Evolutionary conservation across 1,140 invertebrate species (phyloP).

Genomic region (Halyomorpha halys): DNA sequence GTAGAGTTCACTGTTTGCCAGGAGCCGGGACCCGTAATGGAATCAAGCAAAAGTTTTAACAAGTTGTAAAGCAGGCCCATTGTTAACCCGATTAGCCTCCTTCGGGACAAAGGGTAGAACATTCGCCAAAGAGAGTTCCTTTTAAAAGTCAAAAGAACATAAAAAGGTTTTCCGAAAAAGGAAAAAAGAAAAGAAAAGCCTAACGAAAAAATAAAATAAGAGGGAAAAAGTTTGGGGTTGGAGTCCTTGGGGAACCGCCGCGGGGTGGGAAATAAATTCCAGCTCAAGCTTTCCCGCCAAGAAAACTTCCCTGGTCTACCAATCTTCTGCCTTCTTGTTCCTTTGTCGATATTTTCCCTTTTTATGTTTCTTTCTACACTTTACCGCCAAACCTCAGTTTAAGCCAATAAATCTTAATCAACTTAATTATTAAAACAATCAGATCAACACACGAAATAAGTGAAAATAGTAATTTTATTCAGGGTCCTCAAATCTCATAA

Average conservation of each 20-base stretch:
- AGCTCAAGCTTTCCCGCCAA: background rate
- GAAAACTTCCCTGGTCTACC: background rate
- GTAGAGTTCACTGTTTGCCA: background rate
- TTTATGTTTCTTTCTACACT: too few relatives aligned
- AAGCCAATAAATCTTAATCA: too few relatives aligned
- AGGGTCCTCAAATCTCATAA: too few relatives aligned
- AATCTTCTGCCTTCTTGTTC: background rate
- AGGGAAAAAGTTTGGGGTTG: background rate
- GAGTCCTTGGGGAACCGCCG: background rate
- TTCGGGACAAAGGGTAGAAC: background rate
- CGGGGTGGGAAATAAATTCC: constrained; percentile 1
- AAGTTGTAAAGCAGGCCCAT: constrained; percentile 3
- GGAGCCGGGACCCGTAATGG: background rate
- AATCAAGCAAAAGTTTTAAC: constrained; percentile 5
- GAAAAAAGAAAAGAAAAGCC: constrained; percentile 16
- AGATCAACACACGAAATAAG: too few relatives aligned
- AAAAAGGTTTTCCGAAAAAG: constrained; percentile 6
- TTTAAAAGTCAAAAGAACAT: constrained; percentile 8
- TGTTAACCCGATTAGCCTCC: constrained; percentile 8
- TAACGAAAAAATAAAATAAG: constrained; percentile 1
- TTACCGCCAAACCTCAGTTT: too few relatives aligned
- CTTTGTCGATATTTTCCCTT: too few relatives aligned
- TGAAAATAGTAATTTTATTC: too few relatives aligned
- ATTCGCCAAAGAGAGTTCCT: background rate
- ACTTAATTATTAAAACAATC: too few relatives aligned